Conservation (phyloP, 2,797 vertebrate species). For the Danio aesculapii region DNA sequence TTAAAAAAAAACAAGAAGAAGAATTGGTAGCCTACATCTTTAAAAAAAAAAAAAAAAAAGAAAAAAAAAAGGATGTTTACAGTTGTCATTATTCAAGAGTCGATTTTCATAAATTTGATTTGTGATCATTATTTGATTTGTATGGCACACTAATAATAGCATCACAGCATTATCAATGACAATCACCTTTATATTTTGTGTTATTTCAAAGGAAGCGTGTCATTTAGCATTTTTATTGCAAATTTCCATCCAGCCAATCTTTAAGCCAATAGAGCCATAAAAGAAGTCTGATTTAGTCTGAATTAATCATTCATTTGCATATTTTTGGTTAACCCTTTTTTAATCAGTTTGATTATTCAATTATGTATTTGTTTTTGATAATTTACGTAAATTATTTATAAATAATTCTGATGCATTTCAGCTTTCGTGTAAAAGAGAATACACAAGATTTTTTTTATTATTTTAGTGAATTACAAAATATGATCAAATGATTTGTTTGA, state of each 20-base stretch:
- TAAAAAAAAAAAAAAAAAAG: no score
- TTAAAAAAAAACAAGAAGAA: not conserved
- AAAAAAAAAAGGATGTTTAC: not conserved
- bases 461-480: not conserved
- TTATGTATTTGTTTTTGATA: no score
- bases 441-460: no score
- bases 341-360: no score
- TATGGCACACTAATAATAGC: not conserved
- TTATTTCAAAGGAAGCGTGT: not conserved
- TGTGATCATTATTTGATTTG: not conserved
- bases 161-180: not conserved
- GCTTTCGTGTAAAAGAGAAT: not conserved
- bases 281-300: no score
- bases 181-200: not conserved
- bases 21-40: no score
- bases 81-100: not conserved
- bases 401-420: not conserved
- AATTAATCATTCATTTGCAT: no score
- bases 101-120: not conserved
- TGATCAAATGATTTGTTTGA: not conserved
- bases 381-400: not conserved
- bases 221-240: not conserved
- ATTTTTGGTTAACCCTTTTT: no score
- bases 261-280: no score
- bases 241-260: no score